Conservation (phyloP, 2,113 vertebrate species). For the Rhynchopsitta pachyrhyncha region DNA sequence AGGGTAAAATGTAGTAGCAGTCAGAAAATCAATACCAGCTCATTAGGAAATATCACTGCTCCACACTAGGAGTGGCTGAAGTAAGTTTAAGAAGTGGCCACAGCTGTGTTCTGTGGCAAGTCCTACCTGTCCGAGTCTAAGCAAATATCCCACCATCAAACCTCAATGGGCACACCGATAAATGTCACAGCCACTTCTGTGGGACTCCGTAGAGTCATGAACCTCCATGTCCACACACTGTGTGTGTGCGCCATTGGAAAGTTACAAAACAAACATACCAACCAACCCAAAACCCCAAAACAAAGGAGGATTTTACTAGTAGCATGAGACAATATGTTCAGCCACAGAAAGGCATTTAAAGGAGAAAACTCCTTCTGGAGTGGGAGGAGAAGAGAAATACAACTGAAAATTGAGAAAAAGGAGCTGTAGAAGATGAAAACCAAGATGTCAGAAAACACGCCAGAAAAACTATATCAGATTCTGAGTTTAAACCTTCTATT, state of each 20-base stretch:
- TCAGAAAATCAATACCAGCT: background rate
- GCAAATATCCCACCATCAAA: background rate
- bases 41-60: background rate
- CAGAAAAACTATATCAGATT: background rate
- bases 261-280: background rate
- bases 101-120: background rate
- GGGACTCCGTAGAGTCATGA: fast-evolving
- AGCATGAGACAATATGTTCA: background rate
- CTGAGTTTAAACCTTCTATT: background rate
- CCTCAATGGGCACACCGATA: fast-evolving
- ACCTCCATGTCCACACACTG: background rate
- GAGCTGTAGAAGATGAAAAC: background rate
- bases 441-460: background rate
- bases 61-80: background rate
- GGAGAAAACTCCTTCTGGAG: background rate
- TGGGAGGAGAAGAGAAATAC: background rate
- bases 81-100: background rate
- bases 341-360: background rate
- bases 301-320: background rate
- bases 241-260: background rate
- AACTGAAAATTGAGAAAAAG: background rate
- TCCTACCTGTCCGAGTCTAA: background rate
- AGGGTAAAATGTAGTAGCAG: background rate
- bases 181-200: background rate
- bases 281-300: background rate